A percentile compares a stretch with the other conserved stretches of the same genome.
These are phyloP conservation scores for Drosophila sucinea DNA, from an alignment of 1,140 invertebrate species.

Conservation along the genomic window DNA sequence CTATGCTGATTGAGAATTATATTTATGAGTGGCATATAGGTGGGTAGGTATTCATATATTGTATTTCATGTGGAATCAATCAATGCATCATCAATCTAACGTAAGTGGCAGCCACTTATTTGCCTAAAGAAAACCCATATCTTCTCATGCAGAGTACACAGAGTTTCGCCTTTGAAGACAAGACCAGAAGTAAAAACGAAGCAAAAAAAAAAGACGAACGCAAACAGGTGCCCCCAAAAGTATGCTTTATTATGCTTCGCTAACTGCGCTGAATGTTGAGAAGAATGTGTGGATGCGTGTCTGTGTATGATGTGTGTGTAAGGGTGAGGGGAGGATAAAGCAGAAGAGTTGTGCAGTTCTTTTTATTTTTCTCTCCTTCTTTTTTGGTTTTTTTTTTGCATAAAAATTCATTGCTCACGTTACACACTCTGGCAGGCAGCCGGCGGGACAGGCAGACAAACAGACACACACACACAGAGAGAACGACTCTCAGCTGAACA, in stretches of 20 bases:
- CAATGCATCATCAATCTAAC: slow-evolving; percentile 11
- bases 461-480: slow-evolving; percentile 28
- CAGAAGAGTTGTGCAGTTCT: slow-evolving; percentile 42
- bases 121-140: slow-evolving; percentile 5
- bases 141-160: slow-evolving; percentile 6
- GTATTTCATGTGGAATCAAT: slow-evolving; percentile 11
- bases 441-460: background rate
- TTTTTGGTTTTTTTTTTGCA: slow-evolving; percentile 52
- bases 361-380: slow-evolving; percentile 34
- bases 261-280: slow-evolving; percentile 35
- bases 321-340: slow-evolving; percentile 12
- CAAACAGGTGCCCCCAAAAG: slow-evolving; percentile 71
- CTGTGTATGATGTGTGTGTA: slow-evolving; percentile 24
- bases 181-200: background rate
- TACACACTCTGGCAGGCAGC: slow-evolving; percentile 35
- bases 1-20: no score
- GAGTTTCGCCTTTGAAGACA: background rate
- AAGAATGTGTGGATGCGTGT: slow-evolving; percentile 3
- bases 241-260: slow-evolving; percentile 61
- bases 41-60: background rate
- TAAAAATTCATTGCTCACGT: slow-evolving; percentile 70
- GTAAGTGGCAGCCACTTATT: slow-evolving; percentile 7
- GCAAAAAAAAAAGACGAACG: slow-evolving; percentile 26
- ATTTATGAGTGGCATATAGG: background rate
- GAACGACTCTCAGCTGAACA: slow-evolving; percentile 47